Evolutionary conservation across 2,888 invertebrate species (phyloP).

Genomic region (Agriopis leucophaearia): DNA sequence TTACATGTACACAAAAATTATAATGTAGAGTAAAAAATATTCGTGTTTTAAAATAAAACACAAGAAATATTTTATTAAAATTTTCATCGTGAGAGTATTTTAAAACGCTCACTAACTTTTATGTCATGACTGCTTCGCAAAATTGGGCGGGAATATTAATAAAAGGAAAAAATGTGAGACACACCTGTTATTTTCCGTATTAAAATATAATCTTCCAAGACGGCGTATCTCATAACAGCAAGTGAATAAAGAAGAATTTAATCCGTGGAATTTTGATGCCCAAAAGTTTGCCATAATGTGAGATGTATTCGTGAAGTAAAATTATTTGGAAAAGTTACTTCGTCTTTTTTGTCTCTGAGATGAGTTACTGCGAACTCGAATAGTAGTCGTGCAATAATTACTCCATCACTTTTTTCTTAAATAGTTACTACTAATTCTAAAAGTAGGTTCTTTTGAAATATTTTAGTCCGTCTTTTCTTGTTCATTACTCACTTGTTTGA

Average conservation of each 20-base stretch:
- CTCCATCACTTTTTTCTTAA: too few species aligned
- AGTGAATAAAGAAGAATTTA: slow-evolving; percentile 71
- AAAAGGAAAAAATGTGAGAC: slow-evolving; percentile 45
- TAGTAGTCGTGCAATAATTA: too few species aligned
- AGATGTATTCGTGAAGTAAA: too few species aligned
- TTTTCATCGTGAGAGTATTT: slow-evolving; percentile 14
- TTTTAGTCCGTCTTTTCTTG: too few species aligned
- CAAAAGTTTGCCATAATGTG: slow-evolving; percentile 42
- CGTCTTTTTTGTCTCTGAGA: too few species aligned
- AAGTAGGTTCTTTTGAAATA: too few species aligned
- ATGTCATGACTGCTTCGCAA: slow-evolving; percentile 18
- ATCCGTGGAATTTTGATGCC: slow-evolving; percentile 59
- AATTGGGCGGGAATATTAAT: slow-evolving; percentile 36
- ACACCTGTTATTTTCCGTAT: slow-evolving; percentile 54
- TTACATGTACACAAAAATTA: too few species aligned
- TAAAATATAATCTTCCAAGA: slow-evolving; percentile 62
- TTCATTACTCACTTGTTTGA: too few species aligned
- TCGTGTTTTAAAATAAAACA: neutral
- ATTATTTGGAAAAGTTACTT: too few species aligned
- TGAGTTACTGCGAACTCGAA: too few species aligned
- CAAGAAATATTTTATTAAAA: slow-evolving; percentile 7
- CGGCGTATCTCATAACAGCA: slow-evolving; percentile 62
- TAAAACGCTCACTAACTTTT: slow-evolving; percentile 24
- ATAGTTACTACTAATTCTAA: too few species aligned
- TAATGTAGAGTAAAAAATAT: neutral